Conservation (phyloP, 2,113 vertebrate species). For the Condylura cristata region DNA sequence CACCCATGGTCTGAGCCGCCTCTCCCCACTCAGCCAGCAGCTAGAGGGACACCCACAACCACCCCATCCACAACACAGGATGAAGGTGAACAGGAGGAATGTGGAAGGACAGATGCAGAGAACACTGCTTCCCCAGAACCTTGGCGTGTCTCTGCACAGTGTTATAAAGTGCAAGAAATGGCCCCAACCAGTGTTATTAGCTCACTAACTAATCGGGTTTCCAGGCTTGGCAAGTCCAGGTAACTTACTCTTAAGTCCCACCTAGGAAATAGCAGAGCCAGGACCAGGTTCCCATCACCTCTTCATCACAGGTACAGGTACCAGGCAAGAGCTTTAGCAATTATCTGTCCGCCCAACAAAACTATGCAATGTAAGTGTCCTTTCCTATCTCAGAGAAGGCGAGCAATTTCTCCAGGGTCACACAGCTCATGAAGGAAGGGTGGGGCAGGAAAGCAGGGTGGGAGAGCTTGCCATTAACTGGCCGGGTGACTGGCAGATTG, state of each 20-base stretch:
- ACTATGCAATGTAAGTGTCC: not conserved
- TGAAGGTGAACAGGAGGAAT: not conserved
- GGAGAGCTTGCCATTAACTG: not conserved
- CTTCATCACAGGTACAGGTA: not conserved
- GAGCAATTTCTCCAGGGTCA: not conserved
- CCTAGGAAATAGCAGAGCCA: not conserved
- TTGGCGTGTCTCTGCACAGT: not conserved
- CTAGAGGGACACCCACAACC: not conserved
- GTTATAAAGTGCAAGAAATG: not conserved
- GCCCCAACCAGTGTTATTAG: not conserved
- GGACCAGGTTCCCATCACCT: not conserved
- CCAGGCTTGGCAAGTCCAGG: slow-evolving; percentile 3
- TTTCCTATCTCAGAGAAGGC: not conserved
- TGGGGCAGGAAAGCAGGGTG: not conserved
- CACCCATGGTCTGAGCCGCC: not conserved
- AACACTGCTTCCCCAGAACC: not conserved
- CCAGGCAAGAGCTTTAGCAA: not conserved
- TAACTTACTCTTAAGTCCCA: not conserved
- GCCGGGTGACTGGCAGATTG: slow-evolving; percentile 31
- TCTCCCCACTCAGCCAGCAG: not conserved
- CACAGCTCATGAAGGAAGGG: not conserved
- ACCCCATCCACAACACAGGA: not conserved
- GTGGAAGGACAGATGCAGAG: not conserved
- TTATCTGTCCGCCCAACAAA: not conserved
- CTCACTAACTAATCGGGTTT: not conserved